Conservation (phyloP, 2,113 vertebrate genomes). For the Leucoraja erinaceus region DNA sequence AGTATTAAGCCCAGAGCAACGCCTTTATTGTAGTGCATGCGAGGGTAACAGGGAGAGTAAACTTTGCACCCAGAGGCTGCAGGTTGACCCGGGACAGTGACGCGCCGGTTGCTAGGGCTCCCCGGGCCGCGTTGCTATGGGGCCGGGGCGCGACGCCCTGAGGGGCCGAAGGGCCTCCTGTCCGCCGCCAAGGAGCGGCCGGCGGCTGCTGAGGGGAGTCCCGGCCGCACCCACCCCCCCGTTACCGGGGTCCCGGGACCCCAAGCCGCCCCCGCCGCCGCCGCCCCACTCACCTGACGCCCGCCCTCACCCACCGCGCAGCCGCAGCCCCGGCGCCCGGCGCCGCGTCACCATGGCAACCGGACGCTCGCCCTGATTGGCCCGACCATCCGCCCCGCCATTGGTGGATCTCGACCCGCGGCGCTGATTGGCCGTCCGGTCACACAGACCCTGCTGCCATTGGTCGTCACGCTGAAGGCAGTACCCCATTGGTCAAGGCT, state of each 20-base stretch:
- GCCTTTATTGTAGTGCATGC: no score
- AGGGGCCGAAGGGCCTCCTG: not conserved
- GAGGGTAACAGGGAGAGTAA: no score
- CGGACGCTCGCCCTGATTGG: not conserved
- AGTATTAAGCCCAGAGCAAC: not conserved
- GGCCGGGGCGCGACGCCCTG: not conserved
- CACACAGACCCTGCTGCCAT: not conserved
- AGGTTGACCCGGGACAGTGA: not conserved
- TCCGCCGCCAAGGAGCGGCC: not conserved
- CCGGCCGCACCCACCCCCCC: not conserved
- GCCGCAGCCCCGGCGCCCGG: not conserved
- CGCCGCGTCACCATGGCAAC: not conserved
- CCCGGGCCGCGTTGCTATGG: slow-evolving; percentile 6
- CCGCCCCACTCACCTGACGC: not conserved
- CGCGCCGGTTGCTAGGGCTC: not conserved
- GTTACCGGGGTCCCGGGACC: not conserved
- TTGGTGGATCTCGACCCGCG: not conserved
- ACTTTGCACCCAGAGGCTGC: no score
- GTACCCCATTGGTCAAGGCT: not conserved
- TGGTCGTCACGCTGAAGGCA: not conserved
- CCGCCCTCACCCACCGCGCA: no score
- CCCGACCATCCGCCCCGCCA: accelerated
- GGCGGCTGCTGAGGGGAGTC: no score
- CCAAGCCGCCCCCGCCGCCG: not conserved
- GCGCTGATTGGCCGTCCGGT: not conserved